Base-by-base conservation (phyloP, 2,113 vertebrate species). In the Malurus melanocephalus region DNA sequence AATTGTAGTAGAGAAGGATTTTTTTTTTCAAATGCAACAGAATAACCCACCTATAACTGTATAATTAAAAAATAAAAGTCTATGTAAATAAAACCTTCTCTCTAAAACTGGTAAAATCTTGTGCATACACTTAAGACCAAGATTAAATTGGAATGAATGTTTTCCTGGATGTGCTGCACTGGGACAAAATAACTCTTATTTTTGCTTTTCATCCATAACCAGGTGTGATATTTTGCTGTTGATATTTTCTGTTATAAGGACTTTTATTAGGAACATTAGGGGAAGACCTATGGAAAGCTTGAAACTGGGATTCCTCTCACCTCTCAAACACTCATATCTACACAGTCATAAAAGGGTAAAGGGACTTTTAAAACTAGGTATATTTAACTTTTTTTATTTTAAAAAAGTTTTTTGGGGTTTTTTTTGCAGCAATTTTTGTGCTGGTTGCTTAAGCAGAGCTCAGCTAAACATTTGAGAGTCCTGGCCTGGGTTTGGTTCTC, bases 141-240 rank as follows among this genome's bases (percentile, higher is more conserved):
- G 12, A 20, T 80, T 71, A 46, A 71, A 38, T 4, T 43, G 19
- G 43, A 80, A 9, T 32, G 7, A 62, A 28, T 0, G 0, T 0
- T 74, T 46, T 30, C 9, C 40, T 28, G 45, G 17, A 3, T 22
- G 11, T 20, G 5, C 18, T 21, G 4, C 51, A 57, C 4, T 4
- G 19, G 3, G 33, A 43, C 45, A 55, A 35, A 42, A 38, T 7
- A 68, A 33, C 9, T 35, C 8, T 10, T 56, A 3, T 49, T 82
- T 79, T 51, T 3, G 2, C 3, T 43, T 67, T 53, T 48, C 11
- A 3, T 33, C 11, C 0, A 0, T 42, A 26, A 26, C 12, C 6
- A 3, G 30, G 13, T 19, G n/a, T 33, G 38, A 14, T 28, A 7
- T 46, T 72, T 71, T 52, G 28, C 22, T 61, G 33, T 14, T 56